Conservation (phyloP, 2,113 vertebrate species). For the Scortum barcoo region DNA sequence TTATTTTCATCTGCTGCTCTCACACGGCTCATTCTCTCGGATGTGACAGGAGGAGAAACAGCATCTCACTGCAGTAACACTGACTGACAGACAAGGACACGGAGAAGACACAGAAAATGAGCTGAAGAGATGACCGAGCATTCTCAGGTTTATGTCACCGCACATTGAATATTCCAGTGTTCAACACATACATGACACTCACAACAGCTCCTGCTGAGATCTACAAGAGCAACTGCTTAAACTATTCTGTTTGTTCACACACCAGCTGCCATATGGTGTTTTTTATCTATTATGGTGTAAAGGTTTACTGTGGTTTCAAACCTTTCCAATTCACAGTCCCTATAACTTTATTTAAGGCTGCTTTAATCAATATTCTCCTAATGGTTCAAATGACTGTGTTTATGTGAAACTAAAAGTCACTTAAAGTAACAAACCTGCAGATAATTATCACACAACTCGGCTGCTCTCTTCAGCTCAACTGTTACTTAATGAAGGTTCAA, state of each 20-base stretch:
- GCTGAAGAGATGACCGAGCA: slow-evolving; percentile 28
- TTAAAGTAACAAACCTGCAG: too few relatives aligned
- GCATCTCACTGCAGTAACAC: slow-evolving; percentile 1
- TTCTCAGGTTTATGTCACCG: slow-evolving; percentile 14
- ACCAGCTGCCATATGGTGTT: neutral
- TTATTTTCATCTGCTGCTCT: slow-evolving; percentile 25
- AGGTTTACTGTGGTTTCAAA: neutral
- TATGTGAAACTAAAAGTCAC: neutral
- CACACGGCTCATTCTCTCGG: neutral
- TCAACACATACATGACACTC: slow-evolving; percentile 8
- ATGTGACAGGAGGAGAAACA: neutral
- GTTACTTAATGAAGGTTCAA: too few relatives aligned
- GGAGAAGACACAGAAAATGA: slow-evolving; percentile 12
- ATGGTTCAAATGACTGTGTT: neutral
- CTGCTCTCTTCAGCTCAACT: too few relatives aligned
- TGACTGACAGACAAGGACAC: slow-evolving; percentile 28
- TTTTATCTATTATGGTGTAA: neutral
- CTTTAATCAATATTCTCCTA: neutral
- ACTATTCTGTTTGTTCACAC: slow-evolving; percentile 40
- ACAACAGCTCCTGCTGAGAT: slow-evolving; percentile 15
- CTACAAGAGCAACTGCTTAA: neutral
- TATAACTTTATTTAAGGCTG: neutral
- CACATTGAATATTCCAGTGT: slow-evolving; percentile 7
- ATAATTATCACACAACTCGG: neutral
- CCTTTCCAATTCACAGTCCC: neutral